Base-by-base conservation (phyloP, 2,888 invertebrate genomes). In the Orthosia cruda region DNA sequence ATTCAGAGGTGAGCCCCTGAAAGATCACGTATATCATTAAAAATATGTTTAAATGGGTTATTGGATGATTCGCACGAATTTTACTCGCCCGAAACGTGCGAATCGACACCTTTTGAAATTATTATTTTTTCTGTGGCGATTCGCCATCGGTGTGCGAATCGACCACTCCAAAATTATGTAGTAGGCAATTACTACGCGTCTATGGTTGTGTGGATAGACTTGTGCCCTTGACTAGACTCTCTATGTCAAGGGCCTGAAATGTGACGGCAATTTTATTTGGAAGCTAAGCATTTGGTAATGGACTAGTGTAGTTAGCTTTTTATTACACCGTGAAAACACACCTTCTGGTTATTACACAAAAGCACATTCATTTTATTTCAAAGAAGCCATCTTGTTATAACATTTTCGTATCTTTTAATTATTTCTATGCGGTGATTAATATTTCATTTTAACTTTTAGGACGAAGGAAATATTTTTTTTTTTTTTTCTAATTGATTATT, bases 271-370 rank as follows among this genome's bases (percentile, higher is more conserved):
- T 70, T 75, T 75, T n/a, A n/a, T n/a, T n/a, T n/a, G n/a, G 52
- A 80, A 45, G 47, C 77, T 68, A 75, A 76, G 74, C 71, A 87
- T 77, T 78, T 68, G 71, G 58, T 86, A 84, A 80, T 86, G 69
- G 68, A 70, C 57, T 70, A 50, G 23, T 32, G 45, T 81, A 81
- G 83, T 85, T 77, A 81, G 71, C n/a, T 45, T 85, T 81, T 82
- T 77, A 82, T 66, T 81, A 67, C 62, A 23, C 62, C 49, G 55
- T 71, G 61, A 85, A 84, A 59, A 67, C 81, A 69, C 62, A 65
- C 66, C 84, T 67, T 59, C 54, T 73, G n/a, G n/a, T 77, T 79
- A 82, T 71, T 62, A 55, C 55, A 32, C 83, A 71, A 77, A 62
- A 57, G 55, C 58, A 77, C 57, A 69, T 55, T 59, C 65, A 79